A percentile compares a stretch with the other conserved stretches of the same genome.
Conservation (phyloP, 30 jellyfish, hydroid and myxozoan genomes). For the Hydractinia symbiolongicarpus region DNA sequence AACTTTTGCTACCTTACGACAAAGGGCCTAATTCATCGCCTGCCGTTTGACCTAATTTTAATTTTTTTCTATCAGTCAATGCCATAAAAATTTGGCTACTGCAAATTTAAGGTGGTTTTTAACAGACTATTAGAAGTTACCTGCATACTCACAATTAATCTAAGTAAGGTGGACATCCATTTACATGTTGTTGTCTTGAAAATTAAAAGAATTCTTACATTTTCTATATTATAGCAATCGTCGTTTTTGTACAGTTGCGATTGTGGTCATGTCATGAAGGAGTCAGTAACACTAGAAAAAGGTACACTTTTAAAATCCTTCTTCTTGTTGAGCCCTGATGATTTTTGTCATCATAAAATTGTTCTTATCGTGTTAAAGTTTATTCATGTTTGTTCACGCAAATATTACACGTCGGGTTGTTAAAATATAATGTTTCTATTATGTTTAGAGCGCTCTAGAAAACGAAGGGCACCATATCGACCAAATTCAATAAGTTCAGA, state of each 20-base stretch:
- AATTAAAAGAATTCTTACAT: neutral
- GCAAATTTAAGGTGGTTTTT: no score
- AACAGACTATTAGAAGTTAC: no score
- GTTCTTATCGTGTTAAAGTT: neutral
- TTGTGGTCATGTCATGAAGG: conserved; percentile 30
- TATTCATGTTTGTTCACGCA: no score
- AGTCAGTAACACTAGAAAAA: conserved; percentile 14
- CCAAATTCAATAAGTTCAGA: conserved; percentile 36
- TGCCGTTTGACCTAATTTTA: no score
- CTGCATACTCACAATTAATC: no score
- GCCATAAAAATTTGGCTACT: no score
- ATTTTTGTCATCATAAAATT: neutral
- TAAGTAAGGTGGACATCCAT: no score
- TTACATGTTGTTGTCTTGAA: no score
- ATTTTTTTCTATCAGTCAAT: no score
- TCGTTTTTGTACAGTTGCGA: conserved; percentile 15
- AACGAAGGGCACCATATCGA: conserved; percentile 31
- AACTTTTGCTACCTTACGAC: no score
- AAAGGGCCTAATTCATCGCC: no score
- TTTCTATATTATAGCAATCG: conserved; percentile 6
- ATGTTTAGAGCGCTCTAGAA: neutral
- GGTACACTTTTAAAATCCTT: neutral
- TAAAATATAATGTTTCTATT: neutral
- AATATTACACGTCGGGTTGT: no score
- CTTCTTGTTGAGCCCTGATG: neutral